Base-by-base conservation (phyloP, 2,888 invertebrate genomes). In the Chouioia cunea region DNA sequence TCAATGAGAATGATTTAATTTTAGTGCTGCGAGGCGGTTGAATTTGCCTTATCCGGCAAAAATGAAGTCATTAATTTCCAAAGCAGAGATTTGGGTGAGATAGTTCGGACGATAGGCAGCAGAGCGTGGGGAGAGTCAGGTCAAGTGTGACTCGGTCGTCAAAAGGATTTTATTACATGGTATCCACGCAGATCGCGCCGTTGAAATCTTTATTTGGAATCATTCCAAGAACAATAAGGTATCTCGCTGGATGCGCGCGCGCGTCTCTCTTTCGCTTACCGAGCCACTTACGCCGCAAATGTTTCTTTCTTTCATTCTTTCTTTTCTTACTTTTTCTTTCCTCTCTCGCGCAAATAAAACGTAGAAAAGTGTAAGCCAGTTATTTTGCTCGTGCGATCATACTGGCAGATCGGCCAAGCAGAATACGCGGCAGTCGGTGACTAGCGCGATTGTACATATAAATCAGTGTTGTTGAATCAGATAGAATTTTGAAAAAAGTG, bases 221-320 rank as follows among this genome's bases (percentile, higher is more conserved):
- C 85, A 84, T 85, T 85, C 85, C 84, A 84, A 81, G 85, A 85
- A 85, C 85, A 85, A 85, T 85, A 85, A 85, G 82, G 80, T 81
- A 80, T 79, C 78, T 76, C 73, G 75, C 22, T 10, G 73, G n/a
- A n/a, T n/a, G n/a, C n/a, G n/a, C n/a, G n/a, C 64, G 10, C 64
- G 65, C 43, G 59, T 73, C 54, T 67, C 64, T 71, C 74, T 58
- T 58, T 23, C 59, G 48, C 74, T 66, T 50, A 60, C 65, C 72
- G 71, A 64, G 65, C 67, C 67, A 72, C 74, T 71, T 68, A 64
- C 70, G 56, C 70, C 68, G 64, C 36, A 10, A 36, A 36, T 10
- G 36, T 10, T 6, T 12, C 6, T 3, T 6, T 27, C 27, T 27
- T 6, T 27, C 27, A 4, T 6, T 27, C 27, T 27, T 6, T 27